Percentiles rank a stretch among this genome's conserved stretches.
These are phyloP conservation scores for Idaea biselata DNA, from an alignment of 2,888 invertebrate genomes.

Conservation along the genomic window DNA sequence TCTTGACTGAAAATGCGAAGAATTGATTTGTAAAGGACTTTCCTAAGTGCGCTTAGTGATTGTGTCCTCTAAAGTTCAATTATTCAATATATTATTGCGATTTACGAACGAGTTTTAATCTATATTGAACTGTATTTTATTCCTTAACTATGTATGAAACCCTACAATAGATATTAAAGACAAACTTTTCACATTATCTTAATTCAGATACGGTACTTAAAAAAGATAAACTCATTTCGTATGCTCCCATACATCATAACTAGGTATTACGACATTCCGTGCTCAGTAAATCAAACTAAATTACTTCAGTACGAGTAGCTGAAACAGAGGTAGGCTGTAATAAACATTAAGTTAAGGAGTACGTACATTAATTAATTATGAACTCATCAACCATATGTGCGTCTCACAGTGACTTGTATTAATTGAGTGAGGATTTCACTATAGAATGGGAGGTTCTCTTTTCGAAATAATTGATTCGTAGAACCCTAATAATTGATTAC, in stretches of 20 bases:
- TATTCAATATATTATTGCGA: background rate
- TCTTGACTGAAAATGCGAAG: slow-evolving; percentile 33
- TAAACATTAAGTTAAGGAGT: background rate
- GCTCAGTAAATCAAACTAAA: background rate
- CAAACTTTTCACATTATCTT: background rate
- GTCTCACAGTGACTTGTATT: background rate
- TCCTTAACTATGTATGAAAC: too few species aligned
- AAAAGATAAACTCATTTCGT: background rate
- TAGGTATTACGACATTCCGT: background rate
- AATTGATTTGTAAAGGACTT: background rate
- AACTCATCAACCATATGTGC: slow-evolving; percentile 4
- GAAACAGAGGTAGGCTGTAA: background rate
- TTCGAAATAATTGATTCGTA: background rate
- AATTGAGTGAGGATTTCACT: background rate
- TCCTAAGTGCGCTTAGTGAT: background rate
- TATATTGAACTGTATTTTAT: background rate
- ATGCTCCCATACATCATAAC: background rate
- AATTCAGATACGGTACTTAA: background rate
- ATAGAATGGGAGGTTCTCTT: background rate
- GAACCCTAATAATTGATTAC: background rate
- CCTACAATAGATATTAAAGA: too few species aligned
- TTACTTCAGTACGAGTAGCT: background rate
- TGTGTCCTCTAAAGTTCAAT: background rate
- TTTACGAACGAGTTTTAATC: background rate
- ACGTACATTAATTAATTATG: background rate